These are phyloP conservation scores for Cyanocitta stelleri DNA, from an alignment of 2,113 vertebrate genomes.

Conservation along the genomic window DNA sequence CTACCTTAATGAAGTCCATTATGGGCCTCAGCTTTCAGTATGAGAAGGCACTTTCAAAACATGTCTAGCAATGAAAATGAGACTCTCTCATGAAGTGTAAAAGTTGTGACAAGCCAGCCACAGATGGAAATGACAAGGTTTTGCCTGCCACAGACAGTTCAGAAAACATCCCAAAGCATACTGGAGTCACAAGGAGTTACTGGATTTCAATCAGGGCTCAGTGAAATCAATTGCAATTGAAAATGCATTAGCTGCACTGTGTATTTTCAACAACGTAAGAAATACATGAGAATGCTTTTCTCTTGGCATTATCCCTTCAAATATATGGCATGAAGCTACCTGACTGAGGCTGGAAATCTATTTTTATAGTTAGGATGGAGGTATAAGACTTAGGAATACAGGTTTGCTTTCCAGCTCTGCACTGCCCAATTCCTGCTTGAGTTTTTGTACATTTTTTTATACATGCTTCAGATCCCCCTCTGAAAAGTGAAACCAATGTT, in stretches of 20 bases:
- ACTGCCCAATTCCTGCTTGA: not conserved
- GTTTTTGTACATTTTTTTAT: not conserved
- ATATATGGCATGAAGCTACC: not conserved
- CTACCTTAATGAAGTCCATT: slow-evolving; percentile 55
- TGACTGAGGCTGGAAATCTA: not conserved
- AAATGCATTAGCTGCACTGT: not conserved
- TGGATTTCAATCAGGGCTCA: not conserved
- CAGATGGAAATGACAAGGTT: slow-evolving; percentile 29
- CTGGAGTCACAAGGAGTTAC: not conserved
- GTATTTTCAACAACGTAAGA: not conserved
- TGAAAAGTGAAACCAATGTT: not conserved
- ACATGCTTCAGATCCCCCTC: not conserved
- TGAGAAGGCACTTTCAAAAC: slow-evolving; percentile 30
- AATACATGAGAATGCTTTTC: not conserved
- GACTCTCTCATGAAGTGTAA: not conserved
- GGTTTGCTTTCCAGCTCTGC: not conserved
- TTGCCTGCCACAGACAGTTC: slow-evolving; percentile 9
- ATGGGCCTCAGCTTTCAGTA: slow-evolving; percentile 18
- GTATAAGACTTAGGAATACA: not conserved
- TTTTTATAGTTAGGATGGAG: not conserved
- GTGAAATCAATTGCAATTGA: not conserved
- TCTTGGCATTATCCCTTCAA: not conserved
- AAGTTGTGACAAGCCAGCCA: slow-evolving; percentile 45
- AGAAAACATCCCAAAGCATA: not conserved
- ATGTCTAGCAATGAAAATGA: not conserved